Evolutionary conservation across 2,888 invertebrate species (phyloP).

Genomic region (Nomada goodeniana): DNA sequence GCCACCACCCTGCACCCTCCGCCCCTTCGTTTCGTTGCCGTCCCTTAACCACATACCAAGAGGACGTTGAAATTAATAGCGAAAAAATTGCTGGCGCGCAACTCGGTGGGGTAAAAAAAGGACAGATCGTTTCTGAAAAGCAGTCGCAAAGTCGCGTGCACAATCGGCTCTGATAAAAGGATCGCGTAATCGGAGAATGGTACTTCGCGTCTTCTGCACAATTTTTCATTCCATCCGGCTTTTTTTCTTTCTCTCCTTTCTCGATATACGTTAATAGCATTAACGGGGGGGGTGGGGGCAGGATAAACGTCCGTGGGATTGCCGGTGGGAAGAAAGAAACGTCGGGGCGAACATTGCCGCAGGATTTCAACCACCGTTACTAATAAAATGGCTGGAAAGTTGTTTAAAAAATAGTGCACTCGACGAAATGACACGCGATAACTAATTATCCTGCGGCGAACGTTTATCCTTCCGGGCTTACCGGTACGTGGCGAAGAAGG

Average conservation of each 20-base stretch:
- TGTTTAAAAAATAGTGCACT: background rate
- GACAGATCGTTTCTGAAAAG: background rate
- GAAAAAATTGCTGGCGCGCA: conserved; percentile 41
- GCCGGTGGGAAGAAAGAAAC: conserved; percentile 11
- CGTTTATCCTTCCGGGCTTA: background rate
- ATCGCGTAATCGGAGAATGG: conserved; percentile 36
- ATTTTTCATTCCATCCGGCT: conserved; percentile 9
- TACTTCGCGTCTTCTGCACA: background rate
- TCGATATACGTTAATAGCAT: conserved; percentile 47
- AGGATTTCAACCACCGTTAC: conserved; percentile 20
- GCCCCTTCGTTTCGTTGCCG: conserved; percentile 16
- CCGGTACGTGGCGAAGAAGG: background rate
- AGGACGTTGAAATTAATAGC: conserved; percentile 46
- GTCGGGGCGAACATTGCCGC: background rate
- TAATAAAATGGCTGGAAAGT: conserved; percentile 24
- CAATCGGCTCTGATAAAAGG: background rate
- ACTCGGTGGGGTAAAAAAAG: background rate
- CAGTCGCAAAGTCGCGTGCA: background rate
- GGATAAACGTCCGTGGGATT: conserved; percentile 26
- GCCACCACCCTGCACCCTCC: background rate
- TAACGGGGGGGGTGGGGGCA: conserved; percentile 9
- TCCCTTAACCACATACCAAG: conserved; percentile 46
- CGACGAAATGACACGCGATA: background rate
- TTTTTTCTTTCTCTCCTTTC: background rate
- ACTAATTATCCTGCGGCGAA: conserved; percentile 1